Evolutionary conservation across 2,888 invertebrate species (phyloP), one percentile per base, ranked within the genome.

Genomic region (Chironomus riparius): DNA sequence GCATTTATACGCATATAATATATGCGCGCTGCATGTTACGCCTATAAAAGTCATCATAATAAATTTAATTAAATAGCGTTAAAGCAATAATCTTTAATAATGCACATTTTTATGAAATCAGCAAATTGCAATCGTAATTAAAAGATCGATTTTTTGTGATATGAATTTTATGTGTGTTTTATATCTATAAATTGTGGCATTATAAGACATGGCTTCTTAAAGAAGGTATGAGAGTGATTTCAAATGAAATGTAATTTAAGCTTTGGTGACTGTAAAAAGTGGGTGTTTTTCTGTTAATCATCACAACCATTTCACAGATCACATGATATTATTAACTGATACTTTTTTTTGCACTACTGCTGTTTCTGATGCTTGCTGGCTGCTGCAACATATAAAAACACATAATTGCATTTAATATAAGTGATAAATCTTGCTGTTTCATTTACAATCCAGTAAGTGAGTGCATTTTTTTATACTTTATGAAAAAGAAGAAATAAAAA

Each of bases 351-450:
- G 38, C 38, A 38, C 38, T 38, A 38, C 38, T 38, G 38, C 38
- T 38, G 38, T 38, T 38, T 38, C 10, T 38, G 38, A 56, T 56
- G 56, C 56, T 56, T 56, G 18, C 15, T 56, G n/a, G 7, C 56
- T 56, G 15, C 56, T 56, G 56, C 56, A 56, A 56, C 65, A 24
- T 65, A 65, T 38, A 18, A 68, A 68, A 68, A 68, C 38, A 68
- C 47, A 68, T 38, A 68, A 68, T 68, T 68, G 68, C 68, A 68
- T 68, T 68, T 68, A 68, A 68, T 68, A 28, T 68, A 68, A 28
- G 68, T 68, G 68, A 68, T 68, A 68, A 68, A 68, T 68, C 68
- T 68, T 24, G 65, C 65, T 65, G 21, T 65, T 24, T 65, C 24
- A 21, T 24, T 65, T 13, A 65, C 65, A 65, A 56, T 18, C 38